Percentiles rank a stretch among this genome's conserved stretches.
Conservation (phyloP, 2,888 invertebrate species). For the Antitype chi region DNA sequence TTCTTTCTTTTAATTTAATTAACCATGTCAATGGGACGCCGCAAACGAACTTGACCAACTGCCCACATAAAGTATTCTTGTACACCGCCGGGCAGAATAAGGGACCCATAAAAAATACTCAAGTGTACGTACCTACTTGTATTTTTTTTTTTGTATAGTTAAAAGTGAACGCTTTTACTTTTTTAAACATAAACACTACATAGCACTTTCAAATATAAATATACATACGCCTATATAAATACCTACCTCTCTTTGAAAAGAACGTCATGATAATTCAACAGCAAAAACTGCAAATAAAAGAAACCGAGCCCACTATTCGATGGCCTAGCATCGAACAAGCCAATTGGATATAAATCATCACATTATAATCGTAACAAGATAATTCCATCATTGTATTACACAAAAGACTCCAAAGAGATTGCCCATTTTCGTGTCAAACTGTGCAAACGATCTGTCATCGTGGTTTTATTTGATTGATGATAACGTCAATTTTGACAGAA, state of each 20-base stretch:
- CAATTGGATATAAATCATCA: neutral
- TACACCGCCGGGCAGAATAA: constrained; percentile 59
- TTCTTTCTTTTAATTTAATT: constrained; percentile 72
- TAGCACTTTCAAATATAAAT: neutral
- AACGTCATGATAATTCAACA: neutral
- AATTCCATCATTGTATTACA: constrained; percentile 21
- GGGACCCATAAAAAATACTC: neutral
- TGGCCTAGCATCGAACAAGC: constrained; percentile 1
- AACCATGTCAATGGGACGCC: constrained; percentile 78
- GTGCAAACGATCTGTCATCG: constrained; percentile 34
- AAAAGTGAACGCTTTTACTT: neutral
- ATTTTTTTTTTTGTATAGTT: no score
- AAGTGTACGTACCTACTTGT: no score
- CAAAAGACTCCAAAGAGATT: constrained; percentile 28
- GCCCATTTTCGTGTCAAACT: constrained; percentile 41
- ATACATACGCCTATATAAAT: no score
- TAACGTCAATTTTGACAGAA: constrained; percentile 42
- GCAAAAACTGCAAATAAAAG: constrained; percentile 4
- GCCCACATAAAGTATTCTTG: constrained; percentile 60
- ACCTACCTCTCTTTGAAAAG: neutral
- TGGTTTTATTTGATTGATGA: constrained; percentile 51
- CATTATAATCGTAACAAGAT: constrained; percentile 39
- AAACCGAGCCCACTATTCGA: neutral
- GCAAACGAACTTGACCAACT: constrained; percentile 67
- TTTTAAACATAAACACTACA: neutral